A percentile compares a stretch with the other conserved stretches of the same genome.
These are phyloP conservation scores for Zosterops lateralis DNA, from an alignment of 2,113 vertebrate genomes.

Conservation along the genomic window DNA sequence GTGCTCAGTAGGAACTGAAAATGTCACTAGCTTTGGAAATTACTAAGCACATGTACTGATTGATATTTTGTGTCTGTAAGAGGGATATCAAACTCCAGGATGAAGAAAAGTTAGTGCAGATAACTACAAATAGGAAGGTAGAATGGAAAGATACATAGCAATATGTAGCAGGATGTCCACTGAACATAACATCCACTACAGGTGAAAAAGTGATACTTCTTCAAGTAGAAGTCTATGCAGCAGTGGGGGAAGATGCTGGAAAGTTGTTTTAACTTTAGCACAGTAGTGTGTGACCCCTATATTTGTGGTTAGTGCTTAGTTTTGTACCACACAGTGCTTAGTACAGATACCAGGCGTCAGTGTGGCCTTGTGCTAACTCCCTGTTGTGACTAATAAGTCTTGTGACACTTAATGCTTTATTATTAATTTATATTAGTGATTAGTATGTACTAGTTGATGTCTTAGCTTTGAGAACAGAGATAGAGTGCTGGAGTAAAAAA, in stretches of 20 bases:
- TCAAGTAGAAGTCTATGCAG: background rate
- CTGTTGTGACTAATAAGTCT: background rate
- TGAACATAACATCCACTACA: background rate
- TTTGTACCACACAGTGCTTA: background rate
- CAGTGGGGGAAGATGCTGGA: background rate
- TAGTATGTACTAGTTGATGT: background rate
- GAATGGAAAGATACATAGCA: background rate
- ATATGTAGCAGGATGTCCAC: background rate
- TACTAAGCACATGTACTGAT: accelerated
- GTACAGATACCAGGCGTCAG: background rate
- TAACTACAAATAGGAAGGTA: background rate
- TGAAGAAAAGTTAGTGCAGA: background rate
- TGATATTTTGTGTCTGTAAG: background rate
- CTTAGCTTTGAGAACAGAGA: background rate
- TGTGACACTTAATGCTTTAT: background rate
- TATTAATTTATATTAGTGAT: background rate
- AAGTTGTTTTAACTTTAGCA: background rate
- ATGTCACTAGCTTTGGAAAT: background rate
- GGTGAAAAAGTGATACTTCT: background rate
- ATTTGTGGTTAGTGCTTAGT: accelerated
- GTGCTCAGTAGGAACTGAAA: background rate
- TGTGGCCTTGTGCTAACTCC: background rate
- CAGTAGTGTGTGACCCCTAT: background rate
- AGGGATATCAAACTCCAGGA: background rate
- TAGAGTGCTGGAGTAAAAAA: background rate